Conservation (phyloP, 1,140 invertebrate genomes). For the Drosophila gunungcola region DNA sequence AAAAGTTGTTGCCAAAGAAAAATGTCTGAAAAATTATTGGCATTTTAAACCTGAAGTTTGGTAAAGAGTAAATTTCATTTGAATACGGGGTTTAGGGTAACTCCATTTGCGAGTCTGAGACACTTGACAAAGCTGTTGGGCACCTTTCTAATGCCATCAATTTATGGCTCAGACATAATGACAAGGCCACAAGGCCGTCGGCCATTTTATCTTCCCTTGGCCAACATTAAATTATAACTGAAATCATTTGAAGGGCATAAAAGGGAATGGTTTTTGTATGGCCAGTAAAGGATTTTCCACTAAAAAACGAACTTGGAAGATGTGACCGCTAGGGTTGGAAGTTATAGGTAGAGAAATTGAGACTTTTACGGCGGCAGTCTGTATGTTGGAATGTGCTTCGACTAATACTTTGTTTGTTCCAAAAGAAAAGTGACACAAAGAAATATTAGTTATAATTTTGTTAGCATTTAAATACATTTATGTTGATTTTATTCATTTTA, state of each 20-base stretch:
- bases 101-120: constrained; percentile 5
- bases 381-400: neutral
- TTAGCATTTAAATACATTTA: no score
- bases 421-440: no score
- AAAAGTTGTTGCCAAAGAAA: constrained; percentile 9
- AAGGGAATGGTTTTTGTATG: constrained; percentile 47
- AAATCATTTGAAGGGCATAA: constrained; percentile 61
- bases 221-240: constrained; percentile 67
- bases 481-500: no score
- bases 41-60: constrained; percentile 65
- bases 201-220: constrained; percentile 14
- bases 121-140: constrained; percentile 34
- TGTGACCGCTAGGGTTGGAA: constrained; percentile 12
- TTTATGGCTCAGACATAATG: constrained; percentile 60
- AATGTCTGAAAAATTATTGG: constrained; percentile 63
- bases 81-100: constrained; percentile 18
- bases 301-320: constrained; percentile 25
- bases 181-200: constrained; percentile 32
- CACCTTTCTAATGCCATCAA: constrained; percentile 40
- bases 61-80: constrained; percentile 42
- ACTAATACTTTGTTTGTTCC: neutral
- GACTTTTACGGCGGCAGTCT: no score
- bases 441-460: no score
- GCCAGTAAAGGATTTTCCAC: constrained; percentile 54
- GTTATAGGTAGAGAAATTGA: constrained; percentile 1